Percentiles rank a stretch among this genome's conserved stretches.
Evolutionary conservation across 1,140 invertebrate species (phyloP).

Genomic region (Saxidomus purpurata): DNA sequence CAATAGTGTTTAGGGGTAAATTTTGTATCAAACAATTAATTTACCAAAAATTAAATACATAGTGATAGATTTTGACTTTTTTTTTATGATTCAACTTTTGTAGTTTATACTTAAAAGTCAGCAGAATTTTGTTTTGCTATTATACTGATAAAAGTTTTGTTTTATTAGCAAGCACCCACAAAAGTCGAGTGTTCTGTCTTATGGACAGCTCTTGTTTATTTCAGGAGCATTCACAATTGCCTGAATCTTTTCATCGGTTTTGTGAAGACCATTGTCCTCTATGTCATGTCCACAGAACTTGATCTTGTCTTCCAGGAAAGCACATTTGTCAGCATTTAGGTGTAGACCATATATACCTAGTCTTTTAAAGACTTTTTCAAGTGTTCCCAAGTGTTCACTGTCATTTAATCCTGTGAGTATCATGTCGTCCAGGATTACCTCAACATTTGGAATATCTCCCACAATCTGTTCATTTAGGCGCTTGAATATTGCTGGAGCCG

Average conservation of each 20-base stretch:
- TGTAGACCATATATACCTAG: conserved; percentile 16
- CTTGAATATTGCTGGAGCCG: conserved; percentile 87
- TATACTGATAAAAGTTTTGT: too few relatives aligned
- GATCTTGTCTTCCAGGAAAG: conserved; percentile 57
- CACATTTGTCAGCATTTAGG: conserved; percentile 64
- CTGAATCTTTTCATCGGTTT: conserved; percentile 64
- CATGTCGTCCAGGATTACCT: conserved; percentile 68
- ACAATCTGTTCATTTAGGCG: conserved; percentile 84
- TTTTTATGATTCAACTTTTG: too few relatives aligned
- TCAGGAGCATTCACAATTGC: conserved; percentile 61
- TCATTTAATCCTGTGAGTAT: conserved; percentile 62
- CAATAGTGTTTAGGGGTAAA: too few relatives aligned
- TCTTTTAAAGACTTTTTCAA: conserved; percentile 47
- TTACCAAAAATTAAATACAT: too few relatives aligned
- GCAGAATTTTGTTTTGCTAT: too few relatives aligned
- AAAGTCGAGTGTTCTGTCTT: too few relatives aligned
- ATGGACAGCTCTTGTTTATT: too few relatives aligned
- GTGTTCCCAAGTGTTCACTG: conserved; percentile 63
- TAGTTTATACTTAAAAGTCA: too few relatives aligned
- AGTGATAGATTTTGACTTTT: too few relatives aligned
- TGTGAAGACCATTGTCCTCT: too few relatives aligned
- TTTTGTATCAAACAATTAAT: too few relatives aligned
- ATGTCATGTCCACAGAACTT: conserved; percentile 53
- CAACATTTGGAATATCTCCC: conserved; percentile 47
- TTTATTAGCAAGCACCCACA: too few relatives aligned